Evolutionary conservation across 2,113 vertebrate species (phyloP), one percentile per base, ranked within the genome.

Genomic region (Pithys albifrons): DNA sequence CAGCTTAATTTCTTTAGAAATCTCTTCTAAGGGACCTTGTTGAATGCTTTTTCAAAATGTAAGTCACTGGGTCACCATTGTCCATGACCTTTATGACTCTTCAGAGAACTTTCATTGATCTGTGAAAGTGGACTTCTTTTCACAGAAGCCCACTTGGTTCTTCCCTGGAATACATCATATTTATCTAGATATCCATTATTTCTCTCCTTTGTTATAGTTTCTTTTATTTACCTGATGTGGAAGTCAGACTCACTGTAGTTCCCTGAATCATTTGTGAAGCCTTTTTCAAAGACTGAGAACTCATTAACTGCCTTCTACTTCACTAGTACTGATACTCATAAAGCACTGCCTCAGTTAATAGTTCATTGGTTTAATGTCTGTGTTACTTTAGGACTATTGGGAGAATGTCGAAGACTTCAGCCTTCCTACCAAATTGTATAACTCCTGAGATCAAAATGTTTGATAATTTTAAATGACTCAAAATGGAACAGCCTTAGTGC

Each of bases 1-100:
- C 37, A 79, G 15, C 24, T 80, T 92, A 73, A 90, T 93, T 90
- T 93, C 92, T 90, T 83, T 73, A 88, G 67, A 92, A 86, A 66
- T 70, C 25, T 80, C 55, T 92, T 92, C 83, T 88, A 66, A 92
- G 59, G 20, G 46, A 51, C 18, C 82, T 85, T 18, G 23, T 35
- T 39, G 43, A 90, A 83, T 58, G 46, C 2, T 88, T 88, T 93
- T 80, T 93, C 43, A 46, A 86, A 88, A 73, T 24, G 1, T 83
- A 79, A 70, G 72, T 64, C 49, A 43, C 12, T 84, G 71, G 59
- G 67, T 81, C 83, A 83, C 46, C 33, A 6, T 46, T 74, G 33
- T 39, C 55, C 28, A 12, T 64, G 74, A 89, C 43, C 43, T 74
- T 93, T 86, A 59, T 5, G 43, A 76, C 43, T 80, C 62, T 33